Conservation (phyloP, 2,888 invertebrate species). For the Thumatha senex region DNA sequence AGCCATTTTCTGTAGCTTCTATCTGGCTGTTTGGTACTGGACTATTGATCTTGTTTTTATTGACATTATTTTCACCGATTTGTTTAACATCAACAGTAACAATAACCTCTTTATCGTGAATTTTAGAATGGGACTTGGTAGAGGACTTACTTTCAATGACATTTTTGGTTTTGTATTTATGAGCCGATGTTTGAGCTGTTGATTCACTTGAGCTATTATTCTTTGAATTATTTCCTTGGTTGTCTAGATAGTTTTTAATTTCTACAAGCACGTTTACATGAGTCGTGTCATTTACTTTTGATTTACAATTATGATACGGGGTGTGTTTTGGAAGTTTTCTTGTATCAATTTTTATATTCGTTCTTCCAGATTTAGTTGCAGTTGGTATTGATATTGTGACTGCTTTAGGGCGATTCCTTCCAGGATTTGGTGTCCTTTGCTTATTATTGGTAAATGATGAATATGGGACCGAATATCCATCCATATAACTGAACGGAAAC, state of each 20-base stretch:
- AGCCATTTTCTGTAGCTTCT: no score
- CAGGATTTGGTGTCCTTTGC: conserved; percentile 3
- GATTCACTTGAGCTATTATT: background rate
- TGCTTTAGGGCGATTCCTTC: conserved; percentile 10
- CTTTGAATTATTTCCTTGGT: background rate
- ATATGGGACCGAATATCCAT: background rate
- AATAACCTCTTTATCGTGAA: background rate
- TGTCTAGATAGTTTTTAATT: background rate
- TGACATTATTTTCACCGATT: background rate
- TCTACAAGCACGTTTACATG: conserved; percentile 17
- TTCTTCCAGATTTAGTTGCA: conserved; percentile 17
- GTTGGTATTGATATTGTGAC: conserved; percentile 32
- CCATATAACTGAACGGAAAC: conserved; percentile 5
- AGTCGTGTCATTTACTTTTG: background rate
- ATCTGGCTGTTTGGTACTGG: background rate
- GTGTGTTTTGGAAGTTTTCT: conserved; percentile 6
- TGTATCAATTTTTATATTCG: conserved; percentile 45
- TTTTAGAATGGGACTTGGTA: background rate
- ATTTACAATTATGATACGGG: background rate
- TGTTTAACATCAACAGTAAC: background rate
- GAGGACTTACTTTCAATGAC: background rate
- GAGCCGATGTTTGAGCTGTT: background rate
- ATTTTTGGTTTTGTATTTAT: background rate
- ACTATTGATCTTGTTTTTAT: background rate
- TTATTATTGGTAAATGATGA: background rate